Evolutionary conservation across 1,140 invertebrate species (phyloP).

Genomic region (Probaryconus sp.): DNA sequence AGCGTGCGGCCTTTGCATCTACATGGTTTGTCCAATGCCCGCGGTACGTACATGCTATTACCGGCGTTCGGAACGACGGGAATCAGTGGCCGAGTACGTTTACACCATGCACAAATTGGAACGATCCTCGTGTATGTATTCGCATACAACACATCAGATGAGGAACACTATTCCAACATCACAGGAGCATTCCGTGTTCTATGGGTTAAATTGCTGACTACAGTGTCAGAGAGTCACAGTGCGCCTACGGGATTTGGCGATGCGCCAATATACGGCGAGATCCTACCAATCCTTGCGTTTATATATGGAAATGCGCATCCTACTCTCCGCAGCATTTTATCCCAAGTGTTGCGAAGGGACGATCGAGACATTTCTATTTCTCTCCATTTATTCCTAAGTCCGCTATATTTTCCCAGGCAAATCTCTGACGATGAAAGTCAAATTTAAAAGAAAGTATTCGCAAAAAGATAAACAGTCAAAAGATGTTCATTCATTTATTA

Average conservation of each 20-base stretch:
- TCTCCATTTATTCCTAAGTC: constrained; percentile 6
- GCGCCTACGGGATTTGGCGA: constrained; percentile 52
- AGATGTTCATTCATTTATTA: too few relatives aligned
- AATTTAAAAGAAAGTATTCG: too few relatives aligned
- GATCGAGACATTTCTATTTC: constrained; percentile 6
- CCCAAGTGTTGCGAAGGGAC: constrained; percentile 12
- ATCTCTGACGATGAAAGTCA: background rate
- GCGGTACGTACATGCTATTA: constrained; percentile 32
- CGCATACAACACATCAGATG: constrained; percentile 23
- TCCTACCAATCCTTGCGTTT: constrained; percentile 62
- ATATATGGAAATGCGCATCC: constrained; percentile 66
- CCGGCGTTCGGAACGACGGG: constrained; percentile 17
- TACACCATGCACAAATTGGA: constrained; percentile 44
- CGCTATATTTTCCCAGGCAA: constrained; percentile 19
- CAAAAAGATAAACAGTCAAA: too few relatives aligned
- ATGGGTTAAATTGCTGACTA: constrained; percentile 67
- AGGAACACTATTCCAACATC: constrained; percentile 26
- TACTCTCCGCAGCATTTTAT: constrained; percentile 17
- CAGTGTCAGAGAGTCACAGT: constrained; percentile 52
- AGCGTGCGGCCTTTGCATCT: constrained; percentile 18
- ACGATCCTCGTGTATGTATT: constrained; percentile 23
- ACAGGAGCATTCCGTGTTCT: constrained; percentile 55
- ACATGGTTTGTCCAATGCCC: constrained; percentile 22
- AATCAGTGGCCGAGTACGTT: constrained; percentile 36
- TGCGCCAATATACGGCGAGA: constrained; percentile 55